These are phyloP conservation scores for Myopa tessellatipennis DNA, from an alignment of 2,888 invertebrate genomes.

Conservation along the genomic window DNA sequence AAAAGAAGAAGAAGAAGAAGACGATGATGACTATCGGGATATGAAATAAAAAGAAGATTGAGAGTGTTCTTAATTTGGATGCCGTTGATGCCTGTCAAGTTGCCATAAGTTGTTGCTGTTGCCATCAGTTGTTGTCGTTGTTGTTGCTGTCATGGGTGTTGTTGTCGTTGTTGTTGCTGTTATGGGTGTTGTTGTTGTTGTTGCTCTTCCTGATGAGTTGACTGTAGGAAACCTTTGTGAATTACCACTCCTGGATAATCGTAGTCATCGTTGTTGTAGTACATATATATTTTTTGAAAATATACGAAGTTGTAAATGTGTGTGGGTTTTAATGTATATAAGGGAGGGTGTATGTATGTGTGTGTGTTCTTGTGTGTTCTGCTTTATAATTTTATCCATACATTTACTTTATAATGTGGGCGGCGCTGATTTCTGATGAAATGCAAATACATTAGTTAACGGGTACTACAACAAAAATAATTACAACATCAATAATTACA, in stretches of 20 bases:
- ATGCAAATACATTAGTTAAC: conserved; percentile 46
- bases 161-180: not conserved
- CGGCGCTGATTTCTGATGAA: conserved; percentile 49
- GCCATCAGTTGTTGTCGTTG: conserved; percentile 2
- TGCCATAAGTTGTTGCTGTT: conserved; percentile 19
- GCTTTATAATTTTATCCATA: not conserved
- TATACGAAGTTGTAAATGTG: not conserved
- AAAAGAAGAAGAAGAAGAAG: not conserved
- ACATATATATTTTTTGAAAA: not conserved
- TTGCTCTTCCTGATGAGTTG: conserved; percentile 7
- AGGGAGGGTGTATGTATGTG: not conserved
- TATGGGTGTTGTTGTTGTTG: not conserved
- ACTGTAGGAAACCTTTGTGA: conserved; percentile 18
- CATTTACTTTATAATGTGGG: conserved; percentile 31
- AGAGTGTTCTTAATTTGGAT: not conserved
- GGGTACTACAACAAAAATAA: too few species aligned
- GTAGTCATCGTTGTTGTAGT: not conserved
- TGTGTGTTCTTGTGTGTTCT: not conserved
- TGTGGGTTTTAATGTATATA: too few species aligned
- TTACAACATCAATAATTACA: too few species aligned
- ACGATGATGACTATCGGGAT: not conserved
- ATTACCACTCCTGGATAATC: conserved; percentile 22
- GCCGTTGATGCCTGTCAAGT: not conserved
- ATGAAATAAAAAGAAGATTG: not conserved
- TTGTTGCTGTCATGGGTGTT: not conserved